Evolutionary conservation across 1,140 invertebrate species (phyloP), one percentile per base, ranked within the genome.

Genomic region (Lepidurus arcticus): DNA sequence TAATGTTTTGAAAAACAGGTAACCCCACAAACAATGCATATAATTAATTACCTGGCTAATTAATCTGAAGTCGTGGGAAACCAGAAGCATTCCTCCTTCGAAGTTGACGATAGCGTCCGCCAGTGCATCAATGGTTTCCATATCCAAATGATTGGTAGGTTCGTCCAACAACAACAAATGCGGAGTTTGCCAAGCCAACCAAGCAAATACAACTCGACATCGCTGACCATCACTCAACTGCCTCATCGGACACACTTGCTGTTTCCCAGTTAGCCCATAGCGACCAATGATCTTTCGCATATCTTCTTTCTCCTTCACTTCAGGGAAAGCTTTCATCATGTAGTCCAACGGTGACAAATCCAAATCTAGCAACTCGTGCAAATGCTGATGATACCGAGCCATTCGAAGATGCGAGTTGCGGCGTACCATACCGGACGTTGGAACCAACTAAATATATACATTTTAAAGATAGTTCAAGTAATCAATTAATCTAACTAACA

Each of bases 271-370:
- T 6, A 99, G 86, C 21, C 98, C 98, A 85, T 98, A 99, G 79
- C 97, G 89, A 4, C 98, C 98, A 83, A 99, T 97, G 80, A 99
- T 99, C 86, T 98, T 98, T 76, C 98, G 88, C 97, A 99, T 99
- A 85, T 99, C 97, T 87, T 99, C 98, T 44, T 92, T 91, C 85
- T 99, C 98, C 82, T 98, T 98, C 1, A 99, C 92, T 26, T 98
- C 95, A 0, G 98, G 97, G 84, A 98, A 99, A 80, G 91, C 90
- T 83, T 92, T 92, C 92, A 99, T 92, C 98, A 99, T 99, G 84
- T 98, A 99, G 80, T 99, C 97, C 11, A 99, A 85, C 8, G 98
- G 97, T 24, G 95, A 96, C 77, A 96, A 85, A 83, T 99, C 94
- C 81, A 99, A 85, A 85, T 99, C 97, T 2, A 99, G 87, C 34